Evolutionary conservation across 2,888 invertebrate species (phyloP).

Genomic region (Tinea pellionella): DNA sequence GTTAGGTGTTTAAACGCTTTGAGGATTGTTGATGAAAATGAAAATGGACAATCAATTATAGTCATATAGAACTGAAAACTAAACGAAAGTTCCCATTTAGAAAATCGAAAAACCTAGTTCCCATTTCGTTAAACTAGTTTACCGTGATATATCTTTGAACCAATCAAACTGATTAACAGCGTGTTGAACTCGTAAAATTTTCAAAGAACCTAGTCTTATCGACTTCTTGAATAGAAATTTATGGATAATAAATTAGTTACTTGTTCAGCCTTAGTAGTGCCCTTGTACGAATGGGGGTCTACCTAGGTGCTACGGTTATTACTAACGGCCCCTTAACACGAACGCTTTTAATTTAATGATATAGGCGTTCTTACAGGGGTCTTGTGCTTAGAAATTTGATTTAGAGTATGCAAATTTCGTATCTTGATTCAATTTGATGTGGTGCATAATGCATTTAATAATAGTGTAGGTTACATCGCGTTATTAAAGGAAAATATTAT

Average conservation of each 20-base stretch:
- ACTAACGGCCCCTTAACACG: slow-evolving; percentile 48
- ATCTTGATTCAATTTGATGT: not conserved
- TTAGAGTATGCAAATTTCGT: not conserved
- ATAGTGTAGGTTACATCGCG: not conserved
- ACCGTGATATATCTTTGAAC: not conserved
- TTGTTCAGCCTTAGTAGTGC: slow-evolving; percentile 37
- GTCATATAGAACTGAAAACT: too few species aligned
- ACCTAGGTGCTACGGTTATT: slow-evolving; percentile 43
- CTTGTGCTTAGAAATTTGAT: slow-evolving; percentile 7
- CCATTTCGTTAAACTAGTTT: not conserved
- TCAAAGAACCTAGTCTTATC: slow-evolving; percentile 44
- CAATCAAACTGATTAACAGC: slow-evolving; percentile 22
- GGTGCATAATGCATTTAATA: not conserved
- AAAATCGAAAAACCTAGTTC: not conserved
- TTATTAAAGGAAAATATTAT: too few species aligned
- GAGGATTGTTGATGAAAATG: too few species aligned
- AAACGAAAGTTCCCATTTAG: too few species aligned
- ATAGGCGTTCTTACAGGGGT: slow-evolving; percentile 26
- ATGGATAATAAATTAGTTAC: slow-evolving; percentile 49
- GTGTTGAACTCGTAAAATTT: slow-evolving; percentile 30
- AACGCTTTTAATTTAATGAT: slow-evolving; percentile 49
- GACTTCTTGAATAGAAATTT: slow-evolving; percentile 42
- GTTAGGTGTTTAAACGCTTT: too few species aligned
- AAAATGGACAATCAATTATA: too few species aligned
- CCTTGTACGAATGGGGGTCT: slow-evolving; percentile 33